Base-by-base conservation (phyloP, 2,888 invertebrate species). In the Coenonympha glycerion region DNA sequence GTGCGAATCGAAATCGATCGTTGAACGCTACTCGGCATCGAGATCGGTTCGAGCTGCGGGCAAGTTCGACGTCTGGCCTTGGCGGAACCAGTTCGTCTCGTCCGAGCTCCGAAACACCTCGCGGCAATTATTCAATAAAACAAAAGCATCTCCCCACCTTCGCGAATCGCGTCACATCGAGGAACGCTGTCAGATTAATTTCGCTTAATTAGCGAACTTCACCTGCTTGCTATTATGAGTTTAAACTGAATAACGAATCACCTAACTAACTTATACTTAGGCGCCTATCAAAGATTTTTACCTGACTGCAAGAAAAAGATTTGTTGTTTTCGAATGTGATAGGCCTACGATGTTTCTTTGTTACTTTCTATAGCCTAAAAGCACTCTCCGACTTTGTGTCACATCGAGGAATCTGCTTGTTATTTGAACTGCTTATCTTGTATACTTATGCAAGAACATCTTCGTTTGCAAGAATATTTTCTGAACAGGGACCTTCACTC, bases 101-200 rank as follows among this genome's bases (percentile, higher is more conserved):
- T 75, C 85, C 86, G 78, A 84, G 86, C 79, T 75, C 85, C 86
- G 78, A 84, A 87, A 84, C 86, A 81, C 82, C 80, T 81, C 79
- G 74, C 76, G 76, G 81, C 85, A 82, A 86, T 86, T 86, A 86
- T 86, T 85, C 81, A 86, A 86, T 84, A 82, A 86, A 83, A 87
- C 86, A 86, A 86, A 86, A 82, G 78, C 82, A 78, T 75, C 79
- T 71, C 70, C 69, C 69, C 69, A 69, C 50, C 34, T 82, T 80
- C 78, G 79, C 84, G 77, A 30, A 82, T 80, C 78, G 79, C 84
- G 77, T 80, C 78, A 79, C 74, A 69, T 64, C 63, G 73, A 70
- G 73, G 77, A 79, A 74, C 66, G 75, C 71, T 69, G 66, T 64
- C 68, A 72, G 73, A 78, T 76, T 76, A 72, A 78, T 76, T 71